Evolutionary conservation across 2,888 invertebrate genomes (phyloP).

Genomic region (Pseudococcus longispinus): DNA sequence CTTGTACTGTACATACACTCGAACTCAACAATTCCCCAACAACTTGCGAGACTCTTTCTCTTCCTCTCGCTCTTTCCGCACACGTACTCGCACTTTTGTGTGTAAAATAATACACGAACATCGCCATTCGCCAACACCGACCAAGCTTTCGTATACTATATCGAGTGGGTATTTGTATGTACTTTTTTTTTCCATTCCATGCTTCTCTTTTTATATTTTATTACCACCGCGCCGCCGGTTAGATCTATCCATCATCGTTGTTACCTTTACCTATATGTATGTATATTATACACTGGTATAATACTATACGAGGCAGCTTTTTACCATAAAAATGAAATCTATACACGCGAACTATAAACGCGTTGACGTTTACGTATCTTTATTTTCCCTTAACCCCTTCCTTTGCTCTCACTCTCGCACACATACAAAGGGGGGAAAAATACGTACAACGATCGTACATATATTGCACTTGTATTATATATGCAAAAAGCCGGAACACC

Average conservation of each 20-base stretch:
- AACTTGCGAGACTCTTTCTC: not conserved
- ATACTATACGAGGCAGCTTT: not conserved
- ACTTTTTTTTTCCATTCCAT: not conserved
- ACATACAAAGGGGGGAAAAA: not conserved
- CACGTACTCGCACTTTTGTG: no score
- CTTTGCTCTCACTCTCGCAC: not conserved
- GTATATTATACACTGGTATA: not conserved
- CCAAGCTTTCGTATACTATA: not conserved
- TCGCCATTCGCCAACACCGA: not conserved
- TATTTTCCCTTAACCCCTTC: not conserved
- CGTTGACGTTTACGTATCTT: conserved; percentile 23
- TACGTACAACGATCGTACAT: no score
- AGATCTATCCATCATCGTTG: not conserved
- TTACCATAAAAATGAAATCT: conserved; percentile 22
- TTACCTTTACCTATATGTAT: not conserved
- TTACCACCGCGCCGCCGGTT: not conserved
- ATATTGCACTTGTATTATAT: not conserved
- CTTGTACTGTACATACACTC: not conserved
- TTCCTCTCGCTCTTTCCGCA: no score
- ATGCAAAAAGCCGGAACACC: not conserved
- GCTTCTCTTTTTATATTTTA: not conserved
- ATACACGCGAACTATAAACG: conserved; percentile 8
- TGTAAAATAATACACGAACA: not conserved
- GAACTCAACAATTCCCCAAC: not conserved
- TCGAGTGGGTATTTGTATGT: not conserved